phyloP scores from a whole-genome alignment of 2,113 vertebrate genomes.

The Camelus dromedarius region DNA sequence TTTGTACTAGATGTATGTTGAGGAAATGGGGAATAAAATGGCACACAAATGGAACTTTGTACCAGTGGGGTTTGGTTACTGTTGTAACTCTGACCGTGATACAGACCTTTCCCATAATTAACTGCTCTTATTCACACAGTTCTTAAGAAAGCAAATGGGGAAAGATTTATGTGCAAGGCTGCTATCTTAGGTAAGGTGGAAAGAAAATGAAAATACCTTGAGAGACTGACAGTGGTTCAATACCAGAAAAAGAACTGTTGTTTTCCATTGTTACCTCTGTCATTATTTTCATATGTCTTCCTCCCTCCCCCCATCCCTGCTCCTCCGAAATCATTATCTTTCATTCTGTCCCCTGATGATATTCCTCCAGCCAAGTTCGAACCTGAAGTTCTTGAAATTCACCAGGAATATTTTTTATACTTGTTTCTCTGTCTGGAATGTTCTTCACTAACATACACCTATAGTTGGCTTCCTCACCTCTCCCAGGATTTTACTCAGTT shows the following conservation, averaged over 20 bases:
- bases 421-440: background rate
- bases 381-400: background rate
- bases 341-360: background rate
- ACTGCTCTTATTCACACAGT: background rate
- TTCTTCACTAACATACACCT: background rate
- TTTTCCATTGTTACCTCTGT: background rate
- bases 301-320: too few relatives aligned
- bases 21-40: slow-evolving; percentile 9
- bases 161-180: slow-evolving; percentile 14
- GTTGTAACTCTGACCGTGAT: background rate
- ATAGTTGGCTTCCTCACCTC: background rate
- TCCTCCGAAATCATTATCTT: background rate
- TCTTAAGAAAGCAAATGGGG: slow-evolving; percentile 48
- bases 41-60: background rate
- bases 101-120: slow-evolving; percentile 44
- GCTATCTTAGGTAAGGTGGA: slow-evolving; percentile 26
- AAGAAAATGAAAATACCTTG: slow-evolving; percentile 26
- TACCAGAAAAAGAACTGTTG: background rate
- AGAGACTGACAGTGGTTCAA: background rate
- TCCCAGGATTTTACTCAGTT: background rate
- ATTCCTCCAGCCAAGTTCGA: background rate
- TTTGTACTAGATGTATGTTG: background rate
- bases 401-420: background rate
- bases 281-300: background rate
- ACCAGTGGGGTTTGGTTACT: background rate